phyloP scores from a whole-genome alignment of 2,888 invertebrate species.

The Microdon myrmicae region DNA sequence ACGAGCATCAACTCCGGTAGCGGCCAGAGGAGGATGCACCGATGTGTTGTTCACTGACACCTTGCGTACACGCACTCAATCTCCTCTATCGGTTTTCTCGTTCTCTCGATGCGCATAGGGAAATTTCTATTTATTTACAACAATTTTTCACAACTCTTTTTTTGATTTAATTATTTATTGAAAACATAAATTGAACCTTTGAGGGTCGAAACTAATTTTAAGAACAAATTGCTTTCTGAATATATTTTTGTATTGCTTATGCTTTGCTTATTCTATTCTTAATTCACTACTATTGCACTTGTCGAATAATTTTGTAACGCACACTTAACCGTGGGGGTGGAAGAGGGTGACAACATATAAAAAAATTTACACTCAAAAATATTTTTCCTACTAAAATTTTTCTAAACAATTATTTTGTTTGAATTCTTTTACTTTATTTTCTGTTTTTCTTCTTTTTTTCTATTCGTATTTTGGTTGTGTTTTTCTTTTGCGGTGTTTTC shows the following conservation, averaged over 20 bases:
- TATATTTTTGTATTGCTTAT: too few relatives aligned
- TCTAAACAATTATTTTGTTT: conserved; percentile 13
- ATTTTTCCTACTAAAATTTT: conserved; percentile 4
- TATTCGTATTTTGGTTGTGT: not conserved
- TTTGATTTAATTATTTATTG: not conserved
- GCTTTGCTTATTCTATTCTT: too few relatives aligned
- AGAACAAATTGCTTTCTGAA: too few relatives aligned
- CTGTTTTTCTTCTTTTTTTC: conserved; percentile 4
- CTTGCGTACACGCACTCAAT: too few relatives aligned
- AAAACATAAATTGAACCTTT: too few relatives aligned
- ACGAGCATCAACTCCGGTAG: conserved; percentile 5
- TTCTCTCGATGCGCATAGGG: conserved; percentile 43
- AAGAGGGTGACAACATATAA: not conserved
- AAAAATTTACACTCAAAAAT: conserved; percentile 8
- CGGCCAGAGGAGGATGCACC: conserved; percentile 2
- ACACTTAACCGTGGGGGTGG: not conserved
- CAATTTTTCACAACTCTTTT: conserved; percentile 19
- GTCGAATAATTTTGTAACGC: conserved; percentile 19
- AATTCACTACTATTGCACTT: conserved; percentile 35
- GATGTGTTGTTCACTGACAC: conserved; percentile 28
- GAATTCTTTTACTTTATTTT: conserved; percentile 37
- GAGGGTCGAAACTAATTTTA: too few relatives aligned
- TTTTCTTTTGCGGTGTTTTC: conserved; percentile 1
- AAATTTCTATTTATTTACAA: conserved; percentile 52
- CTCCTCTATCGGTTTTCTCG: conserved; percentile 26